phyloP scores from a whole-genome alignment of 2,113 vertebrate genomes.

The Cichladusa arquata region DNA sequence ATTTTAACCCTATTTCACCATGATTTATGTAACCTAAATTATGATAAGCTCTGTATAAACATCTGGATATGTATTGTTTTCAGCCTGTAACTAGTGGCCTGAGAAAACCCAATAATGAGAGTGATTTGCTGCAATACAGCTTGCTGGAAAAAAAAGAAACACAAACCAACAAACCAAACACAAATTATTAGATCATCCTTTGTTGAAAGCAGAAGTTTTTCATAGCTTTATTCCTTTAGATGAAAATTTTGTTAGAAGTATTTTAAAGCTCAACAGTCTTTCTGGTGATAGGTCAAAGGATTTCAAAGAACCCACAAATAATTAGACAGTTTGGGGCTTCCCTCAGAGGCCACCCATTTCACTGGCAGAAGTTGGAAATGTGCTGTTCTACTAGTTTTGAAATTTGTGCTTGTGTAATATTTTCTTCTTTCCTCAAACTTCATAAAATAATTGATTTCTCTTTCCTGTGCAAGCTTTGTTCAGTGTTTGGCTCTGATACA shows the following conservation, averaged over 20 bases:
- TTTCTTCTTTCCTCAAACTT: background rate
- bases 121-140: background rate
- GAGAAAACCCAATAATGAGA: background rate
- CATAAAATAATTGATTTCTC: background rate
- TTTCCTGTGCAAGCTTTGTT: background rate
- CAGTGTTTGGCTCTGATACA: background rate
- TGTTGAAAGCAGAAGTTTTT: background rate
- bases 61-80: background rate
- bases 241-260: background rate
- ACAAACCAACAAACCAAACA: background rate
- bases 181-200: background rate
- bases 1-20: background rate
- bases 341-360: background rate
- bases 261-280: background rate
- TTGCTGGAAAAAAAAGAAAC: background rate
- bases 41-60: background rate
- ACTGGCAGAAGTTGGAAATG: background rate
- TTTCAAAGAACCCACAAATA: background rate
- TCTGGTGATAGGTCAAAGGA: background rate
- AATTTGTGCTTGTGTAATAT: background rate
- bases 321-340: background rate
- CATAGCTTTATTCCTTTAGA: background rate
- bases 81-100: background rate
- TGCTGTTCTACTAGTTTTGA: background rate
- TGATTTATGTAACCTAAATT: background rate